Base-by-base conservation (phyloP, 2,113 vertebrate genomes). In the Cinclus mexicanus region DNA sequence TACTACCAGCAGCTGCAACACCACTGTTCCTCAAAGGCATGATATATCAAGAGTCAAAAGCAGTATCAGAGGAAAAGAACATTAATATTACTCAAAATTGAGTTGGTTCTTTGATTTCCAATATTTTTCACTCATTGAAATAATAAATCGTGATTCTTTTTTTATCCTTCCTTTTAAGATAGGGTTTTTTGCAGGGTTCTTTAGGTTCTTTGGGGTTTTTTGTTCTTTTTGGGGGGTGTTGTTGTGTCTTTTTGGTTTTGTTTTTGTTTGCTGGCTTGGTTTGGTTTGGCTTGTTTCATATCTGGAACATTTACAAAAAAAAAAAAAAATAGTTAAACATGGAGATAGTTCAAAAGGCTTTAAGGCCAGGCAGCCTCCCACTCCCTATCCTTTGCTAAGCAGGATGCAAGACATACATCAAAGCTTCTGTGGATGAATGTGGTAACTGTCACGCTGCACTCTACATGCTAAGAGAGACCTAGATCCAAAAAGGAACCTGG, bases 391-490 rank as follows among this genome's bases (percentile, higher is more conserved):
- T 88, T 82, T 41, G 35, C 85, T 90, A 83, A 84, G 78, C 63
- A 47, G 75, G 63, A 84, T 90, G 42, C 60, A 74, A n/a, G 79
- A 83, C 63, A 74, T 42, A 93, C 75, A 93, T 94, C 90, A 96
- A 93, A 94, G 89, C 59, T 69, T 46, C 61, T n/a, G 31, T 42
- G 10, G 4, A 49, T 88, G 50, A 95, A 85, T 83, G 63, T 44
- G 50, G 33, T 59, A 63, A 77, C 37, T 93, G 74, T 93, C 83
- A 91, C 35, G 39, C 78, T 2, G 4, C 2, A 2, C 55, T 35
- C 4, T 70, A 56, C 33, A 31, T 5, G 22, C 65, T 83, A 50
- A 21, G 28, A 70, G 71, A 70, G 9, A 47, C 25, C 18, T 11
- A 21, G 24, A 42, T 67, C 71, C 92, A 37, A 67, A 88, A 67